Evolutionary conservation across 2,113 vertebrate species (phyloP).

Genomic region (Pimephales promelas): DNA sequence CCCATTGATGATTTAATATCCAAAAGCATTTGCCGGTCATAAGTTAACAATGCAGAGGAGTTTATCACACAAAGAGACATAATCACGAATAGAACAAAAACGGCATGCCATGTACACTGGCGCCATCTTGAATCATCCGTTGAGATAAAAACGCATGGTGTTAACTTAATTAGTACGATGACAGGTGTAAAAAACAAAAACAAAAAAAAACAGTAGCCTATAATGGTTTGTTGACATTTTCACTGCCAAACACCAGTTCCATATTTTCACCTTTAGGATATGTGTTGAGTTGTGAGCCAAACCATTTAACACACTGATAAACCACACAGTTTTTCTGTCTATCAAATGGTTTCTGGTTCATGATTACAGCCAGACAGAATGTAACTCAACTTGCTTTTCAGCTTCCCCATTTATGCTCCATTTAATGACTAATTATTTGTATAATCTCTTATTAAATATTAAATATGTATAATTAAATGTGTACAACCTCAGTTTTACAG

Average conservation of each 20-base stretch:
- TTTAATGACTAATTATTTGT: constrained; percentile 46
- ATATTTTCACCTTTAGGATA: constrained; percentile 5
- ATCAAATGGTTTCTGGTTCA: not conserved
- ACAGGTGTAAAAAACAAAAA: constrained; percentile 32
- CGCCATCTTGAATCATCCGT: too few relatives aligned
- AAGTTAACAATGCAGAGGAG: too few relatives aligned
- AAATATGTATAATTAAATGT: too few relatives aligned
- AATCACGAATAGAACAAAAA: too few relatives aligned
- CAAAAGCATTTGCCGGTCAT: too few relatives aligned
- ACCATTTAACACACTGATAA: not conserved
- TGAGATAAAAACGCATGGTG: not conserved
- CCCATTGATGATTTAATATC: too few relatives aligned
- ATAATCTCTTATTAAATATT: too few relatives aligned
- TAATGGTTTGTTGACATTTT: constrained; percentile 10
- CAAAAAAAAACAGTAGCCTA: not conserved
- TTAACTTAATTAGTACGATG: constrained; percentile 13
- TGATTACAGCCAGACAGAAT: constrained; percentile 9
- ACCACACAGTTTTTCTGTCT: not conserved
- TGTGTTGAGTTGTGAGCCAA: constrained; percentile 14
- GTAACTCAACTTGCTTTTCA: constrained; percentile 12
- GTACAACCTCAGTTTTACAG: too few relatives aligned
- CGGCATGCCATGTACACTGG: too few relatives aligned
- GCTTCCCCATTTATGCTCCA: constrained; percentile 4
- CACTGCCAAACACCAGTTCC: not conserved
- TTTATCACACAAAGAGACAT: too few relatives aligned